These are phyloP conservation scores for Leucophenga maculata DNA, from an alignment of 2,888 invertebrate genomes.

Conservation along the genomic window DNA sequence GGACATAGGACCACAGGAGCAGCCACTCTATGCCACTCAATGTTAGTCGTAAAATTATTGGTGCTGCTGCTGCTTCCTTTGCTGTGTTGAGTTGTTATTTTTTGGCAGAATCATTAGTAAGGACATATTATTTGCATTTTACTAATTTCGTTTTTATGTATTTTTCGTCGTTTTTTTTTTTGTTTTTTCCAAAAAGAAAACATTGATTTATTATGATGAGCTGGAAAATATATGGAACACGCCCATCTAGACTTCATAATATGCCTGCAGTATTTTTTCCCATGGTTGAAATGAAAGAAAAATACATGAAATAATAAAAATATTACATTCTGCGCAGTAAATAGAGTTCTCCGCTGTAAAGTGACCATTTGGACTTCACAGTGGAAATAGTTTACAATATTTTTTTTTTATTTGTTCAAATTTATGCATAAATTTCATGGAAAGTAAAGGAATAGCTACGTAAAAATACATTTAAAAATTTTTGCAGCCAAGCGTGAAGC, in stretches of 20 bases:
- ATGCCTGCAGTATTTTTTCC: neutral
- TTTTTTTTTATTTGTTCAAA: neutral
- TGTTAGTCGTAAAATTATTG: too few species aligned
- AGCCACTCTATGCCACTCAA: too few species aligned
- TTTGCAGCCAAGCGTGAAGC: too few species aligned
- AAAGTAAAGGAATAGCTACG: too few species aligned
- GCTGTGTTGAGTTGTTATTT: slow-evolving; percentile 22
- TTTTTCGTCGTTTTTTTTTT: too few species aligned
- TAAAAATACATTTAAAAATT: too few species aligned
- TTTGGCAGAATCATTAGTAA: slow-evolving; percentile 49
- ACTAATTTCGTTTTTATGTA: slow-evolving; percentile 42
- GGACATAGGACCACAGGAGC: neutral
- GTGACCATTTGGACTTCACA: neutral
- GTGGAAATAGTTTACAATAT: neutral
- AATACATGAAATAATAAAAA: neutral
- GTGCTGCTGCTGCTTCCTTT: too few species aligned
- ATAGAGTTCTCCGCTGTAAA: too few species aligned
- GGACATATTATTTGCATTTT: slow-evolving; percentile 56
- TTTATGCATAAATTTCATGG: too few species aligned
- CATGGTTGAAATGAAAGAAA: neutral
- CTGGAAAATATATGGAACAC: neutral
- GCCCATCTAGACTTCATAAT: neutral
- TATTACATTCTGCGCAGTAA: too few species aligned
- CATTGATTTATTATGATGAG: slow-evolving; percentile 51
- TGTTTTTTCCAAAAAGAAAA: slow-evolving; percentile 33